Percentiles rank a stretch among this genome's conserved stretches.
Evolutionary conservation across 1,140 invertebrate species (phyloP).

Genomic region (Ylistrum balloti): DNA sequence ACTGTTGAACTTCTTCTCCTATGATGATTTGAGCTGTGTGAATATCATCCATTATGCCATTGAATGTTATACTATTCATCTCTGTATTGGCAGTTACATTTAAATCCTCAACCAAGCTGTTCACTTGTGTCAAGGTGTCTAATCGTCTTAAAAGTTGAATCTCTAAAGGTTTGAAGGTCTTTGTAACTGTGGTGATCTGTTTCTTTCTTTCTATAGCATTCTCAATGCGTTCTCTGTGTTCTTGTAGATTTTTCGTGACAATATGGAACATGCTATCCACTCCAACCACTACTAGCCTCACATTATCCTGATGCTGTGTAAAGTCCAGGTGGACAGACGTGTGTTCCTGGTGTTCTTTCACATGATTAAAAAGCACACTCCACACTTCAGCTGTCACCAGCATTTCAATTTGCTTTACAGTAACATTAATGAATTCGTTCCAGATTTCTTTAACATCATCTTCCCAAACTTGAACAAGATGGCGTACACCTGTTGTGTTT

Average conservation of each 20-base stretch:
- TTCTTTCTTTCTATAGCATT: conserved; percentile 53
- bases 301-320: background rate
- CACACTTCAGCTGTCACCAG: conserved; percentile 47
- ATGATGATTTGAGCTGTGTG: conserved; percentile 30
- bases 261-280: conserved; percentile 12
- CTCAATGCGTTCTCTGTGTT: conserved; percentile 47
- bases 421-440: conserved; percentile 44
- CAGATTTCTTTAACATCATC: conserved; percentile 45
- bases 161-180: background rate
- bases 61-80: conserved; percentile 42
- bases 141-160: conserved; percentile 28
- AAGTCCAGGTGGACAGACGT: background rate
- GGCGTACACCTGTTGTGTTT: conserved; percentile 41
- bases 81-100: conserved; percentile 30
- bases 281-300: conserved; percentile 54
- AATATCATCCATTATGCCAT: conserved; percentile 46
- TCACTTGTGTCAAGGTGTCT: conserved; percentile 41
- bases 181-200: conserved; percentile 37
- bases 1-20: background rate
- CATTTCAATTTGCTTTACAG: conserved; percentile 44
- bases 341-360: conserved; percentile 9
- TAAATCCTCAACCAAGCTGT: conserved; percentile 45
- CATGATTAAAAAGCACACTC: conserved; percentile 4
- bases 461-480: conserved; percentile 55
- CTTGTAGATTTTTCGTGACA: conserved; percentile 36